Base-by-base conservation (phyloP, 2,888 invertebrate genomes). In the Uropetala carovei region DNA sequence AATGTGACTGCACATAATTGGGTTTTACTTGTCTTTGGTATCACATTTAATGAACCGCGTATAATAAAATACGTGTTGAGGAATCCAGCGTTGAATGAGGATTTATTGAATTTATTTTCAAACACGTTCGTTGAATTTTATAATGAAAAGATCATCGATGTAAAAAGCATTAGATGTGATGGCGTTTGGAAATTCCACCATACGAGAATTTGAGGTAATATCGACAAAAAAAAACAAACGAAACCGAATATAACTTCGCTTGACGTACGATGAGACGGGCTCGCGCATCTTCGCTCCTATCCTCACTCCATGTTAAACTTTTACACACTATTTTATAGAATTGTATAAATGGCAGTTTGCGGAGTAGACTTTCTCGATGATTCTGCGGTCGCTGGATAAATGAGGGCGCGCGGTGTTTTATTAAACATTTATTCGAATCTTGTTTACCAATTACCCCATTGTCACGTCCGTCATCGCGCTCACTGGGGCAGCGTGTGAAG, bases 391-490 rank as follows among this genome's bases (percentile, higher is more conserved):
- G 75, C 22, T 8, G 27, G 27, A 75, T 22, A 75, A 75, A 75
- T 27, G 75, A 75, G 75, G 27, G 75, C 27, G 75, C 27, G 75
- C 75, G 75, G 75, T 10, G 75, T 75, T 27, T 11, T 75, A 75
- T 75, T 75, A 75, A 75, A 75, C 22, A 75, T 75, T 75, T 75
- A 75, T 22, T 22, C 75, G 75, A 75, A 75, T 75, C 75, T 75
- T 13, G 75, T 75, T 75, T 75, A 27, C 75, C 75, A 75, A 75
- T 75, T 75, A 75, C 27, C 75, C 75, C 75, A 75, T 75, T 75
- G 75, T 75, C 75, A 75, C 75, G 75, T 75, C 75, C 75, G 75
- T 75, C 75, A 75, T 75, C 75, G 75, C 75, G 75, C 1, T 75
- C 18, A 75, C 75, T 11, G 75, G 10, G 75, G 75, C 75, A 27